Evolutionary conservation across 2,888 invertebrate species (phyloP), one percentile per base, ranked within the genome.

Genomic region (Microplitis manilae): DNA sequence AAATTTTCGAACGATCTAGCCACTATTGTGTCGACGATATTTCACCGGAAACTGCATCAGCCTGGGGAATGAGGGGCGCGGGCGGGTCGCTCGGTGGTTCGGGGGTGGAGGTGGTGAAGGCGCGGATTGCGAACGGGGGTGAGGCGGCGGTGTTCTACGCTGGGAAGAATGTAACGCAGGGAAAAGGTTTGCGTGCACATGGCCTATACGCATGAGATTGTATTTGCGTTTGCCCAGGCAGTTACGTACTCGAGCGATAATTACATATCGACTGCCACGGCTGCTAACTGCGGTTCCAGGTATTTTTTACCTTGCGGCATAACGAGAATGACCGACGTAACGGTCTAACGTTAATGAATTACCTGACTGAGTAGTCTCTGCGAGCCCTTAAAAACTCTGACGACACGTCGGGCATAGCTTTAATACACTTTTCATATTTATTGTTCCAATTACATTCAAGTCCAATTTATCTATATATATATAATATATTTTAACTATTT

Each of bases 191-290:
- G 79, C 79, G 80, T 79, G 79, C 79, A 79, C 77, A 80, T 81
- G 79, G 77, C 78, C 60, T 76, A 72, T 78, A 79, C 79, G 65
- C 65, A 79, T 79, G 73, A 80, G 68, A 74, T 73, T 70, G 75
- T 81, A 79, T 79, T 80, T 79, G 77, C 79, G 77, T 79, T 77
- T 76, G 74, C 75, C 77, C 74, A 71, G 76, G 75, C 72, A 79
- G 75, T 79, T 74, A 79, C 77, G 77, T 69, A 76, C 79, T 72
- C 67, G 76, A 80, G 76, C 77, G 79, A 80, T 81, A 82, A 81
- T 81, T 81, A 79, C 79, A 81, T 79, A 80, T 81, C 77, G 80
- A 77, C 79, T 81, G 75, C 71, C 50, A 50, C 50, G 8, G 50
- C 50, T 50, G 50, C 50, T 50, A 13, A 8, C 50, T 68, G 67